A percentile compares a stretch with the other conserved stretches of the same genome.
Conservation (phyloP, 2,113 vertebrate species). For the Euleptes europaea region DNA sequence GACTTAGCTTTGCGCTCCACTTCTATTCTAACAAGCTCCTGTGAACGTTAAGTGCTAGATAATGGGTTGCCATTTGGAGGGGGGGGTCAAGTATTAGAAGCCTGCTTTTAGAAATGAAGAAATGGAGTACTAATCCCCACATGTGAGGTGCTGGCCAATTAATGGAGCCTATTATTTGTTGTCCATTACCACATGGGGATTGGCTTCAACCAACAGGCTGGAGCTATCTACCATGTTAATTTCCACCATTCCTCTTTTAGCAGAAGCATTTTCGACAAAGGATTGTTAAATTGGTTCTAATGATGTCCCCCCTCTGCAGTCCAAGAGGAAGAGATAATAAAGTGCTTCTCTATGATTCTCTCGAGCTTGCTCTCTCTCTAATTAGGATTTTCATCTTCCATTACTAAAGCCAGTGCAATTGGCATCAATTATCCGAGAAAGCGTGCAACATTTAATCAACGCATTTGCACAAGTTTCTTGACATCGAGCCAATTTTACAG, state of each 20-base stretch:
- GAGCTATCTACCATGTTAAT: conserved; percentile 32
- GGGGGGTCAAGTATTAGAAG: conserved; percentile 26
- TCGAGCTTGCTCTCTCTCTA: not conserved
- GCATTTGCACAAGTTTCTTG: not conserved
- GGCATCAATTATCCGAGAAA: not conserved
- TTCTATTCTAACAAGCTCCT: conserved; percentile 34
- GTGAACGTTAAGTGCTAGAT: conserved; percentile 35
- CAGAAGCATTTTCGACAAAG: conserved; percentile 38
- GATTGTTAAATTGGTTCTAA: not conserved
- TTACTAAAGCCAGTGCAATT: not conserved
- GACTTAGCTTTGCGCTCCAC: conserved; percentile 39
- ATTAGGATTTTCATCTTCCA: not conserved
- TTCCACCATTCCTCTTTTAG: conserved; percentile 52
- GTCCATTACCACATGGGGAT: conserved; percentile 31
- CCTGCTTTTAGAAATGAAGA: not conserved
- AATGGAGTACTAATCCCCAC: conserved; percentile 14
- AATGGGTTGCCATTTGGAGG: conserved; percentile 59
- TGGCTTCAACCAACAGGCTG: conserved; percentile 13
- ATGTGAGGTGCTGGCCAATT: conserved; percentile 34
- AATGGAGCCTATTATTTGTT: conserved; percentile 37
- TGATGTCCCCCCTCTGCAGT: not conserved
- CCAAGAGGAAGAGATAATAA: not conserved
- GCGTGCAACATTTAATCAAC: not conserved
- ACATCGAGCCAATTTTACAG: not conserved
- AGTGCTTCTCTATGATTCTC: not conserved